Percentiles rank a stretch among this genome's conserved stretches.
phyloP scores from a whole-genome alignment of 2,797 vertebrate genomes.

The Furcifer pardalis region DNA sequence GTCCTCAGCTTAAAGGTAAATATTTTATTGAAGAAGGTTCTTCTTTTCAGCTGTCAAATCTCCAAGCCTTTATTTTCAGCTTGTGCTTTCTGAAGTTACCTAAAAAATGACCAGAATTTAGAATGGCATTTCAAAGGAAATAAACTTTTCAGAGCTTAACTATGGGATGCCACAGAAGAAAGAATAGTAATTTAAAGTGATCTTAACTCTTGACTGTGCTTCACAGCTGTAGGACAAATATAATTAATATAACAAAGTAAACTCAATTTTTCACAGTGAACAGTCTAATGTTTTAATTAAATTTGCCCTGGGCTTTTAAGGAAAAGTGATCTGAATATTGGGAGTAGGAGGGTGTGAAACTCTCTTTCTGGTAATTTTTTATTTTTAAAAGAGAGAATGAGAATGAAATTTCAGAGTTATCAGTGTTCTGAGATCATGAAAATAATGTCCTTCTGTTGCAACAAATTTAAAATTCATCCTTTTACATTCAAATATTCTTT shows the following conservation, averaged over 20 bases:
- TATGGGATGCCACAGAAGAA: background rate
- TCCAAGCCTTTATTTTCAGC: background rate
- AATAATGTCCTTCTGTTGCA: background rate
- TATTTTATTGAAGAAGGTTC: background rate
- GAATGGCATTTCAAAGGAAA: background rate
- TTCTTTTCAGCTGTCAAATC: background rate
- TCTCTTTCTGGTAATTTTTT: background rate
- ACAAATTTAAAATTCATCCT: background rate
- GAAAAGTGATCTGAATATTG: constrained; percentile 22
- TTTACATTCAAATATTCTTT: constrained; percentile 16
- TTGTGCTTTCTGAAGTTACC: background rate
- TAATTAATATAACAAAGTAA: constrained; percentile 49
- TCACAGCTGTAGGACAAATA: constrained; percentile 35
- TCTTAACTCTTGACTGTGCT: constrained; percentile 29
- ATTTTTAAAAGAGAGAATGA: constrained; percentile 4
- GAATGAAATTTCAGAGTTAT: constrained; percentile 37
- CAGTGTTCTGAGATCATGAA: constrained; percentile 30
- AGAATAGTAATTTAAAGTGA: constrained; percentile 22
- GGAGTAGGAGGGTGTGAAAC: background rate
- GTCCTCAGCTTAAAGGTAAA: background rate
- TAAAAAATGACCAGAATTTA: background rate
- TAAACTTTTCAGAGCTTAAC: constrained; percentile 14
- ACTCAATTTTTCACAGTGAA: constrained; percentile 48
- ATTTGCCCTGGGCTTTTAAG: constrained; percentile 39
- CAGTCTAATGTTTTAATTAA: constrained; percentile 34